Conservation (phyloP, 2,888 invertebrate genomes). For the Heliconius cydno region DNA sequence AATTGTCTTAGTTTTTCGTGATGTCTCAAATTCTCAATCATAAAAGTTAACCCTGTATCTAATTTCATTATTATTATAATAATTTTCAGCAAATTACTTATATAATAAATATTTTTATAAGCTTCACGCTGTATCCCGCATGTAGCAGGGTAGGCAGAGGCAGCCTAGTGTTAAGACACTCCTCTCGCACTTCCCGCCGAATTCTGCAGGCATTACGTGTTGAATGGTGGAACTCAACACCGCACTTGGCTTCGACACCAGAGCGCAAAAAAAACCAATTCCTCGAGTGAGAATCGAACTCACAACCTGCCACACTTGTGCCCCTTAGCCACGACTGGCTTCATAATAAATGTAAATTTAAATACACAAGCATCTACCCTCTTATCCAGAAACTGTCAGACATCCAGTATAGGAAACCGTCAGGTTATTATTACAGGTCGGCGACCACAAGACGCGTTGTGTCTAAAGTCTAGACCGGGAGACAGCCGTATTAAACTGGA, state of each 20-base stretch:
- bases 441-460: slow-evolving; percentile 34
- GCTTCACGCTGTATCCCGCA: too few species aligned
- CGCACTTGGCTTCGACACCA: too few species aligned
- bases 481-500: slow-evolving; percentile 29
- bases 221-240: too few species aligned
- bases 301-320: too few species aligned
- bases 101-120: background rate
- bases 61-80: background rate
- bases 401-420: slow-evolving; percentile 13
- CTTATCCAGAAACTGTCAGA: slow-evolving; percentile 10
- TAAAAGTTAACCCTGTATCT: background rate
- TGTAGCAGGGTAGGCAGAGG: too few species aligned
- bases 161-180: too few species aligned
- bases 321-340: too few species aligned
- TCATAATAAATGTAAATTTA: too few species aligned
- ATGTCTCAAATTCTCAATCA: background rate
- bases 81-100: background rate
- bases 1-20: background rate
- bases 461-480: slow-evolving; percentile 34
- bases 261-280: too few species aligned
- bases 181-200: too few species aligned
- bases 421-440: slow-evolving; percentile 32
- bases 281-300: too few species aligned
- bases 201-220: too few species aligned
- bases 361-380: background rate